Conservation (phyloP, 1,140 invertebrate genomes). For the Lasaia peninsularis region DNA sequence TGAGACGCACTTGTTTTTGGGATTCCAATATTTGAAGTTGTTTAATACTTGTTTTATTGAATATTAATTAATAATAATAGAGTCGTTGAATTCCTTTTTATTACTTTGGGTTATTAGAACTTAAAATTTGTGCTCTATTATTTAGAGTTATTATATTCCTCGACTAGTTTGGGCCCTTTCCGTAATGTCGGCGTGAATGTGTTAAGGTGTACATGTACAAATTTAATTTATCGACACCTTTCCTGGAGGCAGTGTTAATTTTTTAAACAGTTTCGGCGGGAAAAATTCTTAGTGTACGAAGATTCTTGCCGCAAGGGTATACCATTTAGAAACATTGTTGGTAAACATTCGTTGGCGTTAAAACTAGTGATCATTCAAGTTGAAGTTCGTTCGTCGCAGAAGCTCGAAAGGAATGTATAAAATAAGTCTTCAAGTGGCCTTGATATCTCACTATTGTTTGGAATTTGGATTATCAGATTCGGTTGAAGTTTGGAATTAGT, state of each 20-base stretch:
- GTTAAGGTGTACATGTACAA: conserved; percentile 65
- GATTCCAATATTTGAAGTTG: no score
- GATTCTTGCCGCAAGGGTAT: conserved; percentile 71
- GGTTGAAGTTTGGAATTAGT: conserved; percentile 73
- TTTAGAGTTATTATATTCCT: neutral
- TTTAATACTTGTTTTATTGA: no score
- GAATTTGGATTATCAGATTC: conserved; percentile 65
- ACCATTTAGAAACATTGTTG: conserved; percentile 66
- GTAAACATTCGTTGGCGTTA: conserved; percentile 55
- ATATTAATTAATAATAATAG: no score
- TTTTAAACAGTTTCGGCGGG: conserved; percentile 64
- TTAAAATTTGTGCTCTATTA: neutral
- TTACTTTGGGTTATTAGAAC: no score
- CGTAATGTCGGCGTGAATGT: conserved; percentile 29
- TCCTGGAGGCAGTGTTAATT: conserved; percentile 48
- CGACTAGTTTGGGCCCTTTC: conserved; percentile 1
- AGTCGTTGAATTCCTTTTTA: no score
- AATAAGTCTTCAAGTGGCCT: conserved; percentile 75
- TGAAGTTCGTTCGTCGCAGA: conserved; percentile 47
- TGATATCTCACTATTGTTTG: conserved; percentile 73
- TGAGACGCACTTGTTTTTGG: no score
- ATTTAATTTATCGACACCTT: conserved; percentile 64
- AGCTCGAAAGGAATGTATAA: conserved; percentile 51
- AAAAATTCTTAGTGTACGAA: conserved; percentile 55
- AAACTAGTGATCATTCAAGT: conserved; percentile 28